phyloP scores from a whole-genome alignment of 2,797 vertebrate species.

The Setipinna tenuifilis region DNA sequence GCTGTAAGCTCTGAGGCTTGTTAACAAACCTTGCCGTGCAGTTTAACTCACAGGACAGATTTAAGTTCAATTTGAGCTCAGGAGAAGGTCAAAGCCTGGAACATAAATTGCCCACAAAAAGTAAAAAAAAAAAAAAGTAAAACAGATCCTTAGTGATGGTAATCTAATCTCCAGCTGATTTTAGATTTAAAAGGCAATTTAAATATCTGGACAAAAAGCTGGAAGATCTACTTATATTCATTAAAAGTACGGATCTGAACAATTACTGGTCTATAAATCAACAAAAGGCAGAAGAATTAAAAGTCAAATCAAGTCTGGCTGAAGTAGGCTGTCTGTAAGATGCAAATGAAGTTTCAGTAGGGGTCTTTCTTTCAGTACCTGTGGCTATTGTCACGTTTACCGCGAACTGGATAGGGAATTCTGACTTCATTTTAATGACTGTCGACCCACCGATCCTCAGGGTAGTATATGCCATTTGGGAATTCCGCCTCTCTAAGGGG shows the following conservation, averaged over 20 bases:
- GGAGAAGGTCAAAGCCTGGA: background rate
- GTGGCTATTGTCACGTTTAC: background rate
- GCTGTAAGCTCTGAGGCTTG: background rate
- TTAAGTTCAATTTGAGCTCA: no score
- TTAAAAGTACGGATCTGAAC: background rate
- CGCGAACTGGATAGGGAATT: background rate
- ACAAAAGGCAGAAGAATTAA: conserved; percentile 4
- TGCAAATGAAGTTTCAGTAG: background rate
- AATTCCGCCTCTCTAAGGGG: conserved; percentile 43
- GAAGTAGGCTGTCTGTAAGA: background rate
- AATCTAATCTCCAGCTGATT: background rate
- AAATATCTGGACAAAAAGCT: background rate
- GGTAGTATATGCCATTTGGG: conserved; percentile 5
- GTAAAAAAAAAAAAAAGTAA: conserved; percentile 1
- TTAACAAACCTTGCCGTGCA: background rate
- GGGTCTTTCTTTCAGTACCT: background rate
- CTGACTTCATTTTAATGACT: background rate
- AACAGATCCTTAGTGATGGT: background rate
- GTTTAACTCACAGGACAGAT: background rate
- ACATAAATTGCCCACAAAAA: background rate
- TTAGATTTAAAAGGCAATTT: background rate
- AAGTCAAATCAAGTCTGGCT: background rate
- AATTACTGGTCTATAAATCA: background rate
- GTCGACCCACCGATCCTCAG: conserved; percentile 15
- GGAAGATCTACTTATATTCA: background rate